A percentile compares a stretch with the other conserved stretches of the same genome.
phyloP scores from a whole-genome alignment of 1,140 invertebrate species.

The Pogonognathellus flavescens region DNA sequence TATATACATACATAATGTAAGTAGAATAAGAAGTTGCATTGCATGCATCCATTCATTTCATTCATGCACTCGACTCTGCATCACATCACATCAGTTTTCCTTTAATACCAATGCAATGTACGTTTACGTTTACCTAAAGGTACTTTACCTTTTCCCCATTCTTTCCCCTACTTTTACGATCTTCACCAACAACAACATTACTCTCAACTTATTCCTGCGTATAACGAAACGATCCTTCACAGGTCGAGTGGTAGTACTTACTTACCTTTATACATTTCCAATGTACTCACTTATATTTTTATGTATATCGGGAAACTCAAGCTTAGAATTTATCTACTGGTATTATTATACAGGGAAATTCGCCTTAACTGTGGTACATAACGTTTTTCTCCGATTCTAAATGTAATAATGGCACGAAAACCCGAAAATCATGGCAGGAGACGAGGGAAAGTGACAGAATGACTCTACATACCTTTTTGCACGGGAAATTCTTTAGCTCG shows the following conservation, averaged over 20 bases:
- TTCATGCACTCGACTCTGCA: slow-evolving; percentile 40
- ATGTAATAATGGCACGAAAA: no score
- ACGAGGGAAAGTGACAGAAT: slow-evolving; percentile 22
- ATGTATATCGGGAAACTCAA: background rate
- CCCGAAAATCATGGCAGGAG: no score
- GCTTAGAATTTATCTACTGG: no score
- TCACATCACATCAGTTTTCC: slow-evolving; percentile 23
- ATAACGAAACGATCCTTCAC: slow-evolving; percentile 28
- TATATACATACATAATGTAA: slow-evolving; percentile 3
- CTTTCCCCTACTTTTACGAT: slow-evolving; percentile 41
- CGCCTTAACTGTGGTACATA: no score
- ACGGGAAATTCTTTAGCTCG: background rate
- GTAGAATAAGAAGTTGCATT: slow-evolving; percentile 22
- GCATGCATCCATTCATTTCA: slow-evolving; percentile 29
- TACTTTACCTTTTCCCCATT: slow-evolving; percentile 28
- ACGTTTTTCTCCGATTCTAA: no score
- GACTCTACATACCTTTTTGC: background rate
- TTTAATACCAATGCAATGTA: slow-evolving; percentile 2
- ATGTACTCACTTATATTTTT: background rate
- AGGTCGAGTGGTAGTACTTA: background rate
- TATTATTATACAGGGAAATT: no score
- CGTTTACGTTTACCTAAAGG: no score
- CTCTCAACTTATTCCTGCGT: slow-evolving; percentile 15
- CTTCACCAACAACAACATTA: slow-evolving; percentile 26
- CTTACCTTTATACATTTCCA: slow-evolving; percentile 21